These are phyloP conservation scores for Drosophila fuyamai DNA, from an alignment of 1,140 invertebrate species.

Conservation along the genomic window DNA sequence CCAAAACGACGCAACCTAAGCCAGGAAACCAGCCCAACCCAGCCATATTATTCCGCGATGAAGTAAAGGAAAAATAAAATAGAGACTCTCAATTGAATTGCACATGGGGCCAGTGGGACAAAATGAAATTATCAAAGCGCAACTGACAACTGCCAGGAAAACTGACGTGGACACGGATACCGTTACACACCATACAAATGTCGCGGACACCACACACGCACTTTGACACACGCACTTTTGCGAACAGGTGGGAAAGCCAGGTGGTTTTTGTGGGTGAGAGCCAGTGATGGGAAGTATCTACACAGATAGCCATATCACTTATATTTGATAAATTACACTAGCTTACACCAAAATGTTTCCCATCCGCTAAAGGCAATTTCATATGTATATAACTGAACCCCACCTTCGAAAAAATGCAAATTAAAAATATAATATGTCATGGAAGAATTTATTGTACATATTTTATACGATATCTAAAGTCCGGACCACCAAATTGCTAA, in stretches of 20 bases:
- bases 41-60: slow-evolving; percentile 14
- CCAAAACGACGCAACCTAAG: slow-evolving; percentile 5
- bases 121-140: slow-evolving; percentile 78
- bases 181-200: slow-evolving; percentile 58
- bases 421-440: no score
- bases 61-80: slow-evolving; percentile 18
- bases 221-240: slow-evolving; percentile 82
- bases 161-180: slow-evolving; percentile 63
- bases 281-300: slow-evolving; percentile 7
- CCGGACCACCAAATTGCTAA: no score
- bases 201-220: slow-evolving; percentile 64
- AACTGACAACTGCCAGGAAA: slow-evolving; percentile 70
- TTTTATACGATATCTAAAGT: no score
- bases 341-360: no score
- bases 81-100: slow-evolving; percentile 50
- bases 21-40: slow-evolving; percentile 3
- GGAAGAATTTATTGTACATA: no score
- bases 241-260: slow-evolving; percentile 57
- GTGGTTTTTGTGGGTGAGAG: slow-evolving; percentile 10
- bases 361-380: no score
- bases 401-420: no score
- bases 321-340: no score
- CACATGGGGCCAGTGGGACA: slow-evolving; percentile 56
- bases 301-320: not conserved
- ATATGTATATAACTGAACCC: no score